These are phyloP conservation scores for Patella caerulea DNA, from an alignment of 2,888 invertebrate genomes.

Conservation along the genomic window DNA sequence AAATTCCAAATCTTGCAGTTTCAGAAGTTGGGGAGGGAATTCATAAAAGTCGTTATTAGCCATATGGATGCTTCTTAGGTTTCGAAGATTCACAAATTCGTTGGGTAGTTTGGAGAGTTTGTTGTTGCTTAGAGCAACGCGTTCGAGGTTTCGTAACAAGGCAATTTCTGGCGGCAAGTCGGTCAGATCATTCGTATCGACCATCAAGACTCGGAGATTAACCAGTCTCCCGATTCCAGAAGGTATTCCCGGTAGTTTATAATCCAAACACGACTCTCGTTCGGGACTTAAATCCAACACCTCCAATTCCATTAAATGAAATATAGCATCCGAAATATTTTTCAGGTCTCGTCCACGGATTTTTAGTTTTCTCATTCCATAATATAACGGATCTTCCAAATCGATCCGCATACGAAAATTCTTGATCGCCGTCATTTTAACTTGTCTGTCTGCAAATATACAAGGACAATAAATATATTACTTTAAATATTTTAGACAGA, in stretches of 20 bases:
- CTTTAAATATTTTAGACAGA: no score
- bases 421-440: conserved; percentile 30
- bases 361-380: conserved; percentile 64
- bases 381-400: conserved; percentile 60
- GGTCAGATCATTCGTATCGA: conserved; percentile 69
- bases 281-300: conserved; percentile 70
- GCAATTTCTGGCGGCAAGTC: conserved; percentile 64
- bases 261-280: conserved; percentile 67
- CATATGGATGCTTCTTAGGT: conserved; percentile 65
- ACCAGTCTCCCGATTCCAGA: conserved; percentile 60
- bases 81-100: conserved; percentile 57
- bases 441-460: conserved; percentile 12
- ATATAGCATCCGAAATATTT: conserved; percentile 61
- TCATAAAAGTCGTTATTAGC: conserved; percentile 70
- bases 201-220: conserved; percentile 64
- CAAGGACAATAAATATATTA: conserved; percentile 3
- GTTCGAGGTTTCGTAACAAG: conserved; percentile 62
- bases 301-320: conserved; percentile 67
- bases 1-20: conserved; percentile 62
- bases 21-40: conserved; percentile 65
- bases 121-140: conserved; percentile 70
- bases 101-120: conserved; percentile 56
- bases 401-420: conserved; percentile 61
- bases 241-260: conserved; percentile 62
- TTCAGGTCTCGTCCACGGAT: conserved; percentile 65